Conservation (phyloP, 2,888 invertebrate species). For the Apotomis turbidana region DNA sequence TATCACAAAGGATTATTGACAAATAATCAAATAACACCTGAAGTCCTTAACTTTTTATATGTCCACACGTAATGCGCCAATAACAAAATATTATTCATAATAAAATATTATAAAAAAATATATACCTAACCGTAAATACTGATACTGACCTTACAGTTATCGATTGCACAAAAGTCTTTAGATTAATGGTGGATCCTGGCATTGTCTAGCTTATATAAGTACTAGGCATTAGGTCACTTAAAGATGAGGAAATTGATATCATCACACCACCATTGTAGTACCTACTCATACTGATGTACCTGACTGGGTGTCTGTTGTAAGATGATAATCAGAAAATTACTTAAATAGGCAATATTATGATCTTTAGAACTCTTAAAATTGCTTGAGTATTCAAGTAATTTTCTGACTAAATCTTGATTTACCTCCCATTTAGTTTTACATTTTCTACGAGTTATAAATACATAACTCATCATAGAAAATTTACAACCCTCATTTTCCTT, state of each 20-base stretch:
- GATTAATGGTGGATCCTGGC: slow-evolving; percentile 10
- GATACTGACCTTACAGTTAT: slow-evolving; percentile 2
- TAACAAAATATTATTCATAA: no score
- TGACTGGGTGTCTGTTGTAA: not conserved
- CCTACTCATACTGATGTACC: not conserved
- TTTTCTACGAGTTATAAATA: no score
- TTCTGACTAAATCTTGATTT: no score
- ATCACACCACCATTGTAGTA: slow-evolving; percentile 25
- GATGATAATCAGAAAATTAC: not conserved
- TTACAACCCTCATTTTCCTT: no score
- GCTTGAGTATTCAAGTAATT: no score
- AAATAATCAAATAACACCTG: no score
- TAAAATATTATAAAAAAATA: not conserved
- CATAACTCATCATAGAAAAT: no score
- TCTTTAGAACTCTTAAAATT: not conserved
- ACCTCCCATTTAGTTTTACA: no score
- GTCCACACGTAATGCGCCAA: no score
- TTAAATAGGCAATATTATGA: not conserved
- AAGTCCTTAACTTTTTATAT: no score
- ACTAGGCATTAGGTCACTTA: not conserved
- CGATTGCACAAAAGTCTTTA: not conserved
- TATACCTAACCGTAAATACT: not conserved
- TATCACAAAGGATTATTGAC: no score
- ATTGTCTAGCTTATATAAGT: slow-evolving; percentile 23
- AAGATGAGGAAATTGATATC: not conserved